Percentiles rank a stretch among this genome's conserved stretches.
phyloP scores from a whole-genome alignment of 2,888 invertebrate genomes.

The Drosophila ezoana region DNA sequence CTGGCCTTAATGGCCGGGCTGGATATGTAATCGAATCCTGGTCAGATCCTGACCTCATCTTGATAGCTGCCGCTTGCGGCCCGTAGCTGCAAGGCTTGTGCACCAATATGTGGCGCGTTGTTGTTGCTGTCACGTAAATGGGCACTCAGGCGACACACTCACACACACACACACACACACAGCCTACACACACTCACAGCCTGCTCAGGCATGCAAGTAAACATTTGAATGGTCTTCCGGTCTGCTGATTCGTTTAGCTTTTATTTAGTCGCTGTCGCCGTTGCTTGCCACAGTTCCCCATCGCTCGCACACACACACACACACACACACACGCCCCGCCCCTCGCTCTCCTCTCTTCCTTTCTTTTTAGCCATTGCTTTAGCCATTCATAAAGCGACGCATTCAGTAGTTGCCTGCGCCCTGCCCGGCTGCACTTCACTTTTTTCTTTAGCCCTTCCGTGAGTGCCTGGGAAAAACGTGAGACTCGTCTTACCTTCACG shows the following conservation, averaged over 20 bases:
- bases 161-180: slow-evolving; percentile 13
- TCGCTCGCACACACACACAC: no score
- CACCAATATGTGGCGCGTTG: slow-evolving; percentile 30
- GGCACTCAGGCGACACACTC: slow-evolving; percentile 54
- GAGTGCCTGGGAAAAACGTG: slow-evolving; percentile 20
- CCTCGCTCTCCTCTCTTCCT: neutral
- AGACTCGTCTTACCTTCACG: slow-evolving; percentile 29
- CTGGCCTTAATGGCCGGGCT: slow-evolving; percentile 53
- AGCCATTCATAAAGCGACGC: slow-evolving; percentile 59
- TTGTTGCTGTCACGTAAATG: slow-evolving; percentile 53
- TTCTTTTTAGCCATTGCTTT: slow-evolving; percentile 22
- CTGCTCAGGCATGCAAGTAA: slow-evolving; percentile 54
- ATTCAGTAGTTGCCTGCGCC: slow-evolving; percentile 28
- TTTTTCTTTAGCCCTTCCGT: slow-evolving; percentile 33
- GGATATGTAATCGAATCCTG: slow-evolving; percentile 69
- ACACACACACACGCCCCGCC: no score
- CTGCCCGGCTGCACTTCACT: slow-evolving; percentile 35
- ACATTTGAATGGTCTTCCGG: slow-evolving; percentile 73
- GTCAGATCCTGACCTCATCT: slow-evolving; percentile 72
- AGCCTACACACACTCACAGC: slow-evolving; percentile 1
- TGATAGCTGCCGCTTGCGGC: slow-evolving; percentile 31
- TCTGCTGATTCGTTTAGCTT: slow-evolving; percentile 75
- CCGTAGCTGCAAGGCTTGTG: slow-evolving; percentile 27
- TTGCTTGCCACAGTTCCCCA: neutral
- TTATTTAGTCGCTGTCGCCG: slow-evolving; percentile 50